Conservation (phyloP, 2,888 invertebrate species). For the Agriotes lineatus region DNA sequence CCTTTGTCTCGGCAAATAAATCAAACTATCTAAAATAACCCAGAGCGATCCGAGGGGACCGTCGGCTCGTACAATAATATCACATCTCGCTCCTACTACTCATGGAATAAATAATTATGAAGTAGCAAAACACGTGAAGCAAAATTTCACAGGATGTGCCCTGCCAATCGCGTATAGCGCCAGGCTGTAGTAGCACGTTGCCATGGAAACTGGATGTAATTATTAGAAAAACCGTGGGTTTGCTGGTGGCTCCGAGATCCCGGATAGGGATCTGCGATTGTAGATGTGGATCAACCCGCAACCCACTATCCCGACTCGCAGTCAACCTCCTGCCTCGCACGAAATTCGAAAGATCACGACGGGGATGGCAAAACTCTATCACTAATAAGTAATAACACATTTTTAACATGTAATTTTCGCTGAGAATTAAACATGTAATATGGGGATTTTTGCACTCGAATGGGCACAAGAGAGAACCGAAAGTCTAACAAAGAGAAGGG, state of each 20-base stretch:
- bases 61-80: neutral
- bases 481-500: too few species aligned
- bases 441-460: too few species aligned
- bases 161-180: slow-evolving; percentile 42
- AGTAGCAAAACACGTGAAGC: slow-evolving; percentile 41
- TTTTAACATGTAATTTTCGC: too few species aligned
- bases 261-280: slow-evolving; percentile 44
- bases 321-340: slow-evolving; percentile 33
- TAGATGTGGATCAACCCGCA: slow-evolving; percentile 43
- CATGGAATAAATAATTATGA: slow-evolving; percentile 40
- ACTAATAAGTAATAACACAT: neutral
- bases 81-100: slow-evolving; percentile 27
- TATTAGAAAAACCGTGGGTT: slow-evolving; percentile 65
- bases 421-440: too few species aligned
- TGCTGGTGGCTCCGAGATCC: slow-evolving; percentile 48
- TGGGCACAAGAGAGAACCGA: too few species aligned
- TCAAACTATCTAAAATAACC: neutral
- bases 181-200: slow-evolving; percentile 54
- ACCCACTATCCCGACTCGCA: slow-evolving; percentile 35
- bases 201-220: slow-evolving; percentile 67
- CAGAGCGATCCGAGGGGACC: neutral
- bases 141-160: slow-evolving; percentile 38
- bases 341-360: slow-evolving; percentile 29
- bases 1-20: neutral
- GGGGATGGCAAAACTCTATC: neutral